Percentiles rank a stretch among this genome's conserved stretches.
Conservation (phyloP, 2,113 vertebrate genomes). For the Isurus oxyrinchus region DNA sequence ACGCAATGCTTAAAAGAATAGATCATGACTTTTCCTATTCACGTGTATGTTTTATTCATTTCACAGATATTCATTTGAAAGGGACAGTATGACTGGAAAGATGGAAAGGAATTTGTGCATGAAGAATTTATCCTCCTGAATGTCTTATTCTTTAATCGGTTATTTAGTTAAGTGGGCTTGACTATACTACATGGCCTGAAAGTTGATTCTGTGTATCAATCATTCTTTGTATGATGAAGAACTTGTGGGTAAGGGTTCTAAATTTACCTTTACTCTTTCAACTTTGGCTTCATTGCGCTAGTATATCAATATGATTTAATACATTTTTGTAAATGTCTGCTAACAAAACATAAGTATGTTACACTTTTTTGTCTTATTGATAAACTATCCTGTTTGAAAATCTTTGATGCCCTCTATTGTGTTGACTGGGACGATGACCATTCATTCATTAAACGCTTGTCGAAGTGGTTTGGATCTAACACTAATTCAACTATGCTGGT, state of each 20-base stretch:
- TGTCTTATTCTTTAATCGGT: not conserved
- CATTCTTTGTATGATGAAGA: not conserved
- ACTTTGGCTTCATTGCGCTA: not conserved
- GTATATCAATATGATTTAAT: not conserved
- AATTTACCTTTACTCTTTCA: not conserved
- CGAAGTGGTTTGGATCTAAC: not conserved
- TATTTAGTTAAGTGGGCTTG: not conserved
- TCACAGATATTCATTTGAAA: not conserved
- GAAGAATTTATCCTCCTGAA: not conserved
- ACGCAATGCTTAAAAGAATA: not conserved
- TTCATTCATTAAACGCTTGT: not conserved
- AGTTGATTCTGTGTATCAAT: not conserved
- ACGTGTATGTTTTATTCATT: not conserved
- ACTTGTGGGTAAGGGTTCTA: not conserved
- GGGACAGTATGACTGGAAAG: not conserved
- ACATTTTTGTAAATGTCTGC: not conserved
- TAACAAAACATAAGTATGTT: not conserved
- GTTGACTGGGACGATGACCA: not conserved
- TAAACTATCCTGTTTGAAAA: not conserved
- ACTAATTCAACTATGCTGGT: not conserved
- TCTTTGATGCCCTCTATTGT: not conserved
- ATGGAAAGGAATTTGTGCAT: not conserved
- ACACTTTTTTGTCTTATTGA: not conserved
- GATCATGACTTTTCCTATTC: not conserved
- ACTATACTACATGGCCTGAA: not conserved